Evolutionary conservation across 1,140 invertebrate genomes (phyloP).

Genomic region (Leptinotarsa undecemlineata): DNA sequence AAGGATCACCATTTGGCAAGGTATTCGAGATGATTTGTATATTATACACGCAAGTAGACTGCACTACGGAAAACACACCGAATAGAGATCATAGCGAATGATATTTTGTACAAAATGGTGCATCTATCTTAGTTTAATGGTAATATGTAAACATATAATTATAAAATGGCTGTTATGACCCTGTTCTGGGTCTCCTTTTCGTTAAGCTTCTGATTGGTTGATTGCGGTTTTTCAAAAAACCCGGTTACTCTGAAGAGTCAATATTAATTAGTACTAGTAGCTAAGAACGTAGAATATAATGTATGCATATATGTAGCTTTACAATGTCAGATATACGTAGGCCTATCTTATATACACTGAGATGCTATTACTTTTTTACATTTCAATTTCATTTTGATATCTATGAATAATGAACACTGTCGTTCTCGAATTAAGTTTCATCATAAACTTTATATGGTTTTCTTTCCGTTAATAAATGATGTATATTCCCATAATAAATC

Average conservation of each 20-base stretch:
- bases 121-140: constrained; percentile 1
- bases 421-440: constrained; percentile 42
- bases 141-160: constrained; percentile 30
- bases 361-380: constrained; percentile 50
- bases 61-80: background rate
- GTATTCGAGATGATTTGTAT: background rate
- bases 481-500: constrained; percentile 41
- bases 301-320: constrained; percentile 51
- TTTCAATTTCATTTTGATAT: constrained; percentile 49
- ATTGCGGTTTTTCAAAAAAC: constrained; percentile 41
- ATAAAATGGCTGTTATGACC: constrained; percentile 45
- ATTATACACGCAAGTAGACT: background rate
- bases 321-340: constrained; percentile 50
- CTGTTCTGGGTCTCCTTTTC: constrained; percentile 18
- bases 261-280: constrained; percentile 52
- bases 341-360: constrained; percentile 52
- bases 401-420: constrained; percentile 41
- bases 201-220: constrained; percentile 46
- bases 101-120: constrained; percentile 9
- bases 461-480: constrained; percentile 46
- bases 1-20: constrained; percentile 33
- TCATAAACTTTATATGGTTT: constrained; percentile 44
- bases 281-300: constrained; percentile 45
- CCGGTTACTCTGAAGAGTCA: constrained; percentile 52
- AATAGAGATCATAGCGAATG: background rate